A percentile compares a stretch with the other conserved stretches of the same genome.
phyloP scores from a whole-genome alignment of 1,140 invertebrate species.

The Rhagoletis zephyria region DNA sequence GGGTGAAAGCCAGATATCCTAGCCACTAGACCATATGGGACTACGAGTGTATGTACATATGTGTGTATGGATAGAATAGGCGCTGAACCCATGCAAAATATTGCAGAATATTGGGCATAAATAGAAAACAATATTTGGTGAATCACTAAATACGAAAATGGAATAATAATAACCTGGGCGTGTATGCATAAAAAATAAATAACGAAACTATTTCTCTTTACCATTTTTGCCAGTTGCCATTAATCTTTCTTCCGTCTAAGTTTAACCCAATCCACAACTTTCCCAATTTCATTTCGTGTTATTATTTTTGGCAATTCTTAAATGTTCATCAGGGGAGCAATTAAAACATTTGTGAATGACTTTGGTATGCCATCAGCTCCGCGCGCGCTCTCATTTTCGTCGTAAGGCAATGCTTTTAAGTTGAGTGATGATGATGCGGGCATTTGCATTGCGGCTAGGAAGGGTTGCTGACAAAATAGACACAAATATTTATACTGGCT shows the following conservation, averaged over 20 bases:
- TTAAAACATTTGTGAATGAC: constrained; percentile 56
- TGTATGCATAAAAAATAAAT: no score
- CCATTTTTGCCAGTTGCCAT: neutral
- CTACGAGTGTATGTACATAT: no score
- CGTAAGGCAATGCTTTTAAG: neutral
- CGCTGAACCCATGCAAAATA: no score
- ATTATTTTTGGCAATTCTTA: constrained; percentile 55
- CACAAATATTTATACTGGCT: neutral
- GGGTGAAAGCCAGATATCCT: constrained; percentile 89
- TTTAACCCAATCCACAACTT: constrained; percentile 23
- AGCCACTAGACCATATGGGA: constrained; percentile 84
- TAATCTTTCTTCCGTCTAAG: constrained; percentile 25
- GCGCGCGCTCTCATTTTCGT: no score
- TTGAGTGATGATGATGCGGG: neutral
- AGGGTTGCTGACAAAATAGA: constrained; percentile 12
- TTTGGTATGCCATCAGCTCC: neutral
- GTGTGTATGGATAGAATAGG: no score
- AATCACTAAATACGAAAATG: no score
- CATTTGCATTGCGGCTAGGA: neutral
- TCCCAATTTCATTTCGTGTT: constrained; percentile 21
- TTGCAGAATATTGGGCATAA: no score
- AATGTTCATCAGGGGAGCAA: constrained; percentile 59
- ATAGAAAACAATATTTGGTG: no score
- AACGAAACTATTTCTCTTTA: neutral
- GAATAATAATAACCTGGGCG: no score